Evolutionary conservation across 2,113 vertebrate genomes (phyloP), one percentile per base, ranked within the genome.

Genomic region (Lethenteron reissneri): DNA sequence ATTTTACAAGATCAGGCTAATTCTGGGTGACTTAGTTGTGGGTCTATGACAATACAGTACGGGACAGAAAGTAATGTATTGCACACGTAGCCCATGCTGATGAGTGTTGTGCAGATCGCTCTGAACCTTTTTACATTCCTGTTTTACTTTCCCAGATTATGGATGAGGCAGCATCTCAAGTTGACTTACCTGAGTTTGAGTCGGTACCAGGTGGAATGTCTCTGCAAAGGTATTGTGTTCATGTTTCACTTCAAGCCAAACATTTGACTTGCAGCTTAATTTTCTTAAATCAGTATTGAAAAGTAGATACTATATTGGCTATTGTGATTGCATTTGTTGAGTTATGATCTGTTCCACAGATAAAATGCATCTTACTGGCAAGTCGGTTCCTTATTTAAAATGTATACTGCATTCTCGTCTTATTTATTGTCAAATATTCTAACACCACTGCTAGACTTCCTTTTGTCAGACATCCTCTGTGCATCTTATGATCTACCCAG

Each of bases 161-260:
- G 74, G 78, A 78, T 70, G 75, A 79, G 72, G 76, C 79, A 74
- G 77, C 73, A 10, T 70, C 75, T 74, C 75, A 78, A 71, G 59
- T 76, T 15, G 75, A 77, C 10, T 17, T 60, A 4, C 71, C 69
- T 71, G 77, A 80, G 74, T 71, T 75, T 57, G 81, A 78, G 70
- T 72, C 75, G 71, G 75, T 79, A 70, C 78, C 79, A 73, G 79
- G 83, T 71, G 80, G 76, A 41, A 80, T 72, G 19, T 85, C 83
- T 3, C 78, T 87, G 77, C 78, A 80, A 74, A 85, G 83, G 86
- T 87, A 80, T 78, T 78, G 78, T 17, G 57, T 9, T 21, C 10
- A 70, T 15, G 21, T 11, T 9, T 56, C 14, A n/a, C 8, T 6
- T 11, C 3, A 41, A 41, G 41, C 41, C 41, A 41, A 7, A 41